Base-by-base conservation (phyloP, 2,797 vertebrate species). In the Merluccius polli region DNA sequence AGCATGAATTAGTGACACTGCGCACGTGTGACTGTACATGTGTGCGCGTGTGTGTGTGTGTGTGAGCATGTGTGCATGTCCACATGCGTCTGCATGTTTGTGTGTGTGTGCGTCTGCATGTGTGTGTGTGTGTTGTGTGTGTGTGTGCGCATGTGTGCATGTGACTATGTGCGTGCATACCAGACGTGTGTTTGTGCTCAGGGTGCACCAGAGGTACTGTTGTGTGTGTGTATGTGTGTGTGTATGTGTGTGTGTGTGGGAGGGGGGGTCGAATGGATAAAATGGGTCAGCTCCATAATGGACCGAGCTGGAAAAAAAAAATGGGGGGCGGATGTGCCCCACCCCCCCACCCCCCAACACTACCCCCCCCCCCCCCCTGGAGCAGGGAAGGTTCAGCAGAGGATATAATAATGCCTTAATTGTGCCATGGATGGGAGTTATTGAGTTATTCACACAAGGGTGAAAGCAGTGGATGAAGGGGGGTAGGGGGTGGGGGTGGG, bases 321-420 rank as follows among this genome's bases (percentile, higher is more conserved):
- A n/a, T n/a, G n/a, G n/a, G n/a, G n/a, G n/a, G n/a, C n/a, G n/a
- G n/a, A n/a, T 48, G 24, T 68, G 27, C 2, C 75, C 78, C 73
- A 71, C 63, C 73, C 80, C 74, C 78, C 75, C 36, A 74, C 78
- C 79, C 73, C 72, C 68, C 74, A 79, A 71, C 78, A 75, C 67
- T 80, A 80, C 73, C 78, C 76, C 36, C 73, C 78, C 79, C 73
- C 71, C 65, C 73, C 80, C 73, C 89, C 89, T 21, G 13, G 71
- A 90, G 90, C 86, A 12, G 33, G 1, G 67, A 81, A 83, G 79
- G 84, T 83, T 83, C 82, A 90, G 81, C 73, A 35, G 87, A 90
- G 90, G 88, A 84, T 90, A 88, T 92, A 92, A 91, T 92, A 91
- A 91, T 87, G 91, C 83, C 87, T 91, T 92, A 93, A 93, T 93